Base-by-base conservation (phyloP, 2,113 vertebrate species). In the Neotragus moschatus region DNA sequence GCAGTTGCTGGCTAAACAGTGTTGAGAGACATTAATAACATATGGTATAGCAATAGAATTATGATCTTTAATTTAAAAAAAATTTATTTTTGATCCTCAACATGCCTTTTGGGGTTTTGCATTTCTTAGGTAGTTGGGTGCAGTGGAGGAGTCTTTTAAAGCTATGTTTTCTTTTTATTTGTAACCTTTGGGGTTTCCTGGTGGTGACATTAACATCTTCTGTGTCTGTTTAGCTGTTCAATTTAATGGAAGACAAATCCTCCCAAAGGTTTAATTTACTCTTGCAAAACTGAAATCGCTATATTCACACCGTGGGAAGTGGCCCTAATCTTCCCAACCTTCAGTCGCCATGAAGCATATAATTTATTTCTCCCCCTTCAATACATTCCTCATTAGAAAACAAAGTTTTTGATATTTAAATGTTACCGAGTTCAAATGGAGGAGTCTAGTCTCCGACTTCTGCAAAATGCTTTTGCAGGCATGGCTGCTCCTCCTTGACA, bases 11-110 rank as follows among this genome's bases (percentile, higher is more conserved):
- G 99, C 98, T 99, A 99, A 99, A 99, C 99, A 99, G 97, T 98
- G 98, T 98, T 99, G 99, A 99, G 99, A 99, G 99, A 98, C 99
- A 99, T 99, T 99, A 99, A 99, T 99, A 99, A 99, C 99, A 99
- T 99, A 99, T 98, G 99, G 98, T 98, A 98, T 98, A 98, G 98
- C 98, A 97, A 98, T 98, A 97, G 98, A 99, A 98, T 99, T 98
- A 99, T 98, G 98, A 99, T 99, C 98, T 99, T 98, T 99, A 98
- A 97, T 97, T 98, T 58, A 49, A 84, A 98, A 96, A 90, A 98
- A 96, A 97, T 89, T 13, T 23, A 25, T 98, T 94, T 98, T 95
- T 92, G 85, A 93, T 96, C 89, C 92, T 98, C 98, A 89, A 96
- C 96, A 75, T 97, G 98, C 98, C 97, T 94, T 98, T 98, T 77